phyloP scores from a whole-genome alignment of 1,140 invertebrate genomes.

The Paracyclopina nana region DNA sequence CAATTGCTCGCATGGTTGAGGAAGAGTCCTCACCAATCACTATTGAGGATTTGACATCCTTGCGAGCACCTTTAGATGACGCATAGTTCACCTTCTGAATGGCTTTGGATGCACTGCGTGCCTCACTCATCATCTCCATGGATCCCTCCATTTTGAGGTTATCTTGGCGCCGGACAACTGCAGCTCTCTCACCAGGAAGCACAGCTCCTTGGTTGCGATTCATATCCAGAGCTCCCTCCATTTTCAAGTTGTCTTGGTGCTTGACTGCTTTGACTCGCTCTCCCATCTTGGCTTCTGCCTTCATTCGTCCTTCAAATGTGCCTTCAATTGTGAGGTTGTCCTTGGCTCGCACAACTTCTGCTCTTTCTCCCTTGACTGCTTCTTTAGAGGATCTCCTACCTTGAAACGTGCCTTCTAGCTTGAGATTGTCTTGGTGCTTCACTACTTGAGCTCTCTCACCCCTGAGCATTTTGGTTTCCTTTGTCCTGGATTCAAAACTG shows the following conservation, averaged over 20 bases:
- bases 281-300: slow-evolving; percentile 10
- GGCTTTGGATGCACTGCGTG: not conserved
- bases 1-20: not conserved
- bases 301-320: slow-evolving; percentile 27
- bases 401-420: slow-evolving; percentile 29
- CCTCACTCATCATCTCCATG: slow-evolving; percentile 21
- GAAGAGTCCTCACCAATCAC: not conserved
- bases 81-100: not conserved
- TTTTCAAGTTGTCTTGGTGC: slow-evolving; percentile 18
- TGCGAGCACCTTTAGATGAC: too few relatives aligned
- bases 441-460: slow-evolving; percentile 17
- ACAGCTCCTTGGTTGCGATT: slow-evolving; percentile 20
- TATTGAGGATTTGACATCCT: not conserved
- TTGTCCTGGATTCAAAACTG: slow-evolving; percentile 23
- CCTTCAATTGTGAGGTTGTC: slow-evolving; percentile 40
- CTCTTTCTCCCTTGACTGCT: slow-evolving; percentile 21
- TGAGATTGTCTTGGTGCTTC: slow-evolving; percentile 1
- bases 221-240: slow-evolving; percentile 40
- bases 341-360: slow-evolving; percentile 22
- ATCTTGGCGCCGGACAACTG: slow-evolving; percentile 25
- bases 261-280: slow-evolving; percentile 26
- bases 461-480: slow-evolving; percentile 21
- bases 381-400: slow-evolving; percentile 27
- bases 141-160: slow-evolving; percentile 28
- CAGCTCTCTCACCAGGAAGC: slow-evolving; percentile 24